Evolutionary conservation across 2,888 invertebrate species (phyloP), one percentile per base, ranked within the genome.

Genomic region (Oegoconia quadripuncta): DNA sequence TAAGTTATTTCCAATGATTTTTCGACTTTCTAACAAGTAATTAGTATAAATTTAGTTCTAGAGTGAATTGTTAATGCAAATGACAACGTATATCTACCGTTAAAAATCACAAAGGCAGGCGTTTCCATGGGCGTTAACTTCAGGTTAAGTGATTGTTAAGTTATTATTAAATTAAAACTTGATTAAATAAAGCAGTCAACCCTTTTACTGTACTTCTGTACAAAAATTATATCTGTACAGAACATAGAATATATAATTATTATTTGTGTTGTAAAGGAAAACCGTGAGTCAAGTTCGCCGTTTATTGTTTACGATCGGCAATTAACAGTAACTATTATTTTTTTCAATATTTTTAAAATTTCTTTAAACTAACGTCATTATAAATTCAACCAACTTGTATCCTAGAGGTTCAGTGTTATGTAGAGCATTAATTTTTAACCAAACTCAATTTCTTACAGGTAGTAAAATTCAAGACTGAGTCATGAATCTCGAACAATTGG

Each of bases 91-190:
- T 52, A 64, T 53, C 50, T 49, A 50, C 38, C 47, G 45, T 40
- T 55, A 59, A 61, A 62, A 58, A 50, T 42, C 46, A 47, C 52
- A 61, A 64, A 70, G 52, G 51, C 58, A 64, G 60, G 55, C 60
- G 66, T 69, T 70, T 82, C 69, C 69, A 84, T 84, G 86, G 86
- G 86, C 86, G 86, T 83, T 77, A 74, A 78, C 84, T 77, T 73
- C 79, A 77, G 79, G 79, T 79, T 76, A 80, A 61, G 62, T 66
- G 62, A 53, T 67, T 70, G 62, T 69, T 71, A 62, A 63, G 56
- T 71, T 77, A 68, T 76, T 82, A 82, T 83, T 83, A 63, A 79
- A 83, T 83, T 79, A 78, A 70, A 72, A 74, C 60, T 63, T 58
- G 47, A 63, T 68, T 54, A 74, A 69, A 67, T 67, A 54, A 44